Base-by-base conservation (phyloP, 2,113 vertebrate genomes). In the Callospermophilus lateralis region DNA sequence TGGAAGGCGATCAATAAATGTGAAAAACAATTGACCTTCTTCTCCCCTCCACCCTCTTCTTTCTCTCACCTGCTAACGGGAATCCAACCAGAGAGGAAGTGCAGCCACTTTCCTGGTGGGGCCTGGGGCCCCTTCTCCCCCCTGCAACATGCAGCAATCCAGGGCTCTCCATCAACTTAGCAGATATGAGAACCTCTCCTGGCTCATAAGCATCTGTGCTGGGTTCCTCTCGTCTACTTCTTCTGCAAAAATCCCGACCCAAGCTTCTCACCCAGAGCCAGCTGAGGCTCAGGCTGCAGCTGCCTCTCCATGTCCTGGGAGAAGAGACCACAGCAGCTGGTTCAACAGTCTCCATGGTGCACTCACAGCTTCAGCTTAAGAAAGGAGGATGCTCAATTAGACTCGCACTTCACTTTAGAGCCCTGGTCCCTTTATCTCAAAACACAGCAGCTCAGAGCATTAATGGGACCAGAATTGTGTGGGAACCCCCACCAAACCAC, bases 141-240 rank as follows among this genome's bases (percentile, higher is more conserved):
- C 73, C 65, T 24, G 74, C 81, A 65, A 72, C 48, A 85, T 90
- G 45, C 93, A 92, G 72, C n/a, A 65, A 97, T 97, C 96, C 84
- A 97, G 72, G 90, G 96, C 96, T 89, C 91, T 98, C 97, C 92
- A 93, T 95, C 96, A 32, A 53, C 94, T 93, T 94, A 72, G 93
- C 97, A 93, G 93, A 86, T 84, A 95, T 48, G 92, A 45, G 34
- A 86, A 45, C 78, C 55, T 97, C 84, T 95, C 97, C 89, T 22
- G 28, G 93, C 78, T 93, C 6, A 3, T 19, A 0, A 3, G 26
- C 7, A 68, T 74, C 94, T 3, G 0, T 63, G 13, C 73, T 22
- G 73, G 65, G 39, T 58, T 84, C 83, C 55, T 55, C 4, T 20
- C 19, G 19, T 34, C 81, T 91, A 73, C n/a, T n/a, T 28, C 30